These are phyloP conservation scores for Fissipunctia ypsillon DNA, from an alignment of 2,888 invertebrate species.

Conservation along the genomic window DNA sequence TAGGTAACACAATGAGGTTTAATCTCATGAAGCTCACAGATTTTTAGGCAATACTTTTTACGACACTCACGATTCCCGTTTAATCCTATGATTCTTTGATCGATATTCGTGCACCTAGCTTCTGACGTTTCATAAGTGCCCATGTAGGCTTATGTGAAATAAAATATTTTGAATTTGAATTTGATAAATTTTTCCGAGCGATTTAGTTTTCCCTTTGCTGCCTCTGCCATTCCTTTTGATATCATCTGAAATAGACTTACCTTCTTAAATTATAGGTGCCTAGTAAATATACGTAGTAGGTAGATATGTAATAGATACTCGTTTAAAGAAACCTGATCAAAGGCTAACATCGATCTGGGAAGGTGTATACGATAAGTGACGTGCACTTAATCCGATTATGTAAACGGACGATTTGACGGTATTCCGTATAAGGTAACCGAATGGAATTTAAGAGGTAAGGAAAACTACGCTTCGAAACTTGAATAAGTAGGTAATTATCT, in stretches of 20 bases:
- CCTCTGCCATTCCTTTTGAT: slow-evolving; percentile 10
- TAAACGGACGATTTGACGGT: slow-evolving; percentile 33
- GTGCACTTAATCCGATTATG: slow-evolving; percentile 52
- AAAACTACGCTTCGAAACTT: not conserved
- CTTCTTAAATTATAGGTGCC: too few relatives aligned
- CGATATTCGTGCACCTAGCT: too few relatives aligned
- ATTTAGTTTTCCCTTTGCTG: slow-evolving; percentile 25
- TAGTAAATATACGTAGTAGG: too few relatives aligned
- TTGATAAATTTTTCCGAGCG: slow-evolving; percentile 30
- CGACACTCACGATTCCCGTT: not conserved
- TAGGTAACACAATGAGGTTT: not conserved
- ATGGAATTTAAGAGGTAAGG: slow-evolving; percentile 6
- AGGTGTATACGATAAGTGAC: slow-evolving; percentile 28
- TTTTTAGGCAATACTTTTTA: not conserved
- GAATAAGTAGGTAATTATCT: not conserved
- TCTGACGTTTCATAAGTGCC: too few relatives aligned
- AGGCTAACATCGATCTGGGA: slow-evolving; percentile 34
- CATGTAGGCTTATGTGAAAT: too few relatives aligned
- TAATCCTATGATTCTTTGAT: not conserved
- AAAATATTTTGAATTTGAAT: too few relatives aligned
- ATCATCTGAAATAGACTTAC: not conserved
- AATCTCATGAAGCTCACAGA: not conserved
- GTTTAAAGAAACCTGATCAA: slow-evolving; percentile 52
- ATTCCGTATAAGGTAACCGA: slow-evolving; percentile 40
- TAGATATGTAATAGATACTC: not conserved